phyloP scores from a whole-genome alignment of 2,888 invertebrate genomes.

The Volucella bombylans region DNA sequence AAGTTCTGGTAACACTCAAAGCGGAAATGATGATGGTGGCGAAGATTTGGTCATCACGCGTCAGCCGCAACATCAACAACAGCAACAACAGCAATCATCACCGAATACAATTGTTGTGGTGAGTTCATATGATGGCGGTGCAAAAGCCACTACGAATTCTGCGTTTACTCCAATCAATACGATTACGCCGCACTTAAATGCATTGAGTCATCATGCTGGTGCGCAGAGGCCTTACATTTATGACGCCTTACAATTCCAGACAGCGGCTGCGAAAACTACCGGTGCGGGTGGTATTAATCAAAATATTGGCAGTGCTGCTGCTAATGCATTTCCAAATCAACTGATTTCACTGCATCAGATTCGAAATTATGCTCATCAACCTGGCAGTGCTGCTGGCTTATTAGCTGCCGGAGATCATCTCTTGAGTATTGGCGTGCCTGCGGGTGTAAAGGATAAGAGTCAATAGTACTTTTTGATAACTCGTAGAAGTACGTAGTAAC shows the following conservation, averaged over 20 bases:
- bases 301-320: constrained; percentile 81
- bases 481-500: constrained; percentile 20
- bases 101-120: constrained; percentile 76
- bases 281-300: constrained; percentile 58
- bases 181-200: constrained; percentile 89
- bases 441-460: constrained; percentile 80
- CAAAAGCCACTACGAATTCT: constrained; percentile 85
- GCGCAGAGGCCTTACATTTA: constrained; percentile 88
- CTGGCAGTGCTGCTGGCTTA: constrained; percentile 84
- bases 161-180: constrained; percentile 97
- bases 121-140: constrained; percentile 77
- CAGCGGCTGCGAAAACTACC: constrained; percentile 75
- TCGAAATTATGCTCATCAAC: constrained; percentile 96
- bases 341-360: constrained; percentile 97
- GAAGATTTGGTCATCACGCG: constrained; percentile 81
- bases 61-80: constrained; percentile 78
- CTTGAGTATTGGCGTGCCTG: constrained; percentile 82
- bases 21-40: constrained; percentile 81
- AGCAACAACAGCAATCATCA: constrained; percentile 78
- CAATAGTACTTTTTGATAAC: constrained; percentile 79
- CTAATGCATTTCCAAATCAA: constrained; percentile 93
- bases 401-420: constrained; percentile 87
- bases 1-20: constrained; percentile 80
- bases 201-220: constrained; percentile 84
- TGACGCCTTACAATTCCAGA: constrained; percentile 93